Evolutionary conservation across 2,797 vertebrate genomes (phyloP), one percentile per base, ranked within the genome.

Genomic region (Propithecus perrieri): DNA sequence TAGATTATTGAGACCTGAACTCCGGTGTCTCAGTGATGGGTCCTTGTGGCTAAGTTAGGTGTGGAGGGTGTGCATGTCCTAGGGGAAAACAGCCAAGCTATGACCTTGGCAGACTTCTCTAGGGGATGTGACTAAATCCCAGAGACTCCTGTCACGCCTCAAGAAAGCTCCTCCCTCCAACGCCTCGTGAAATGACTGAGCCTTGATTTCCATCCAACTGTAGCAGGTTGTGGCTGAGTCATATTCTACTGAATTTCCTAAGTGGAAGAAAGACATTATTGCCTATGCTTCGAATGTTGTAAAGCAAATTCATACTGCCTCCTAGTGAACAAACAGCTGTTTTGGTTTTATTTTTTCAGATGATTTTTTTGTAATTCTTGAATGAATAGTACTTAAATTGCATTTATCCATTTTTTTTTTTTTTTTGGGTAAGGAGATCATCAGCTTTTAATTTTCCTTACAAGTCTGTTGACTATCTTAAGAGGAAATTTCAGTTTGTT

Each of bases 401-500:
- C 24, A 69, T 57, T 83, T 84, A 65, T n/a, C 63, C 33, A 13
- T 76, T 46, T n/a, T 85, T 38, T 33, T 81, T 50, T 38, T 38
- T 38, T 74, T 41, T 61, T 90, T 24, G 17, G n/a, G 28, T 11
- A 72, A 88, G 30, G 18, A 85, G 90, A 67, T 86, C 26, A 93
- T 65, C 35, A 78, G 28, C 26, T 1, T 76, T 94, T 67, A 65
- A 3, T 24, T 92, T 92, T 91, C 55, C 43, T 74, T 71, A 53
- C 5, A 67, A 71, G 9, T 0, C 26, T 80, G 14, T n/a, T 95
- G 24, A n/a, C 90, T 55, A 79, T 35, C 22, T 57, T 61, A 41
- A 95, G 41, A 74, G n/a, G 26, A 95, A 88, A 61, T 92, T 94
- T 95, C 14, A 59, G 61, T 84, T 97, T 76, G 41, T 14, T 91